These are phyloP conservation scores for Heterohyrax brucei DNA, from an alignment of 2,797 vertebrate species.

Conservation along the genomic window DNA sequence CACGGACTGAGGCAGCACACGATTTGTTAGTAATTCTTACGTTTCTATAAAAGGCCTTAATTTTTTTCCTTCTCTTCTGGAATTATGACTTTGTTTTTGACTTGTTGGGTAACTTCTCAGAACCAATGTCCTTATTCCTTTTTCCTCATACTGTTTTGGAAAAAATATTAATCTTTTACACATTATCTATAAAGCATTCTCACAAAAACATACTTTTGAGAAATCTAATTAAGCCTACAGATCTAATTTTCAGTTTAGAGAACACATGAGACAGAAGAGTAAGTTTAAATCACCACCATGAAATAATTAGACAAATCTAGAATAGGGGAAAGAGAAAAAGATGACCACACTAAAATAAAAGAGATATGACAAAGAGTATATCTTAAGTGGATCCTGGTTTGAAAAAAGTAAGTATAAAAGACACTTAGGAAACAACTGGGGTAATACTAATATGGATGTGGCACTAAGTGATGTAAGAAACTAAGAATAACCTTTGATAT, in stretches of 20 bases:
- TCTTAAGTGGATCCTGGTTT: neutral
- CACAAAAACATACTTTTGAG: constrained; percentile 7
- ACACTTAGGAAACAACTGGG: constrained; percentile 19
- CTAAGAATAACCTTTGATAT: constrained; percentile 50
- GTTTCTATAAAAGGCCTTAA: constrained; percentile 27
- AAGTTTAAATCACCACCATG: neutral
- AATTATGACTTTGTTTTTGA: constrained; percentile 50
- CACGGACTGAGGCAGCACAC: constrained; percentile 3
- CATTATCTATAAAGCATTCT: constrained; percentile 29
- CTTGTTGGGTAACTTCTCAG: neutral
- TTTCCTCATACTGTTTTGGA: neutral
- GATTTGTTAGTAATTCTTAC: constrained; percentile 19
- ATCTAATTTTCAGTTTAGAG: constrained; percentile 56
- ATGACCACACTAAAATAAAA: constrained; percentile 19
- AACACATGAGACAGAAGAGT: constrained; percentile 10
- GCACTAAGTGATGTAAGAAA: neutral
- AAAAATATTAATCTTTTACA: constrained; percentile 8
- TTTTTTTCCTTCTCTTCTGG: constrained; percentile 32
- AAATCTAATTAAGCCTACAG: constrained; percentile 53
- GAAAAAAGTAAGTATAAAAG: constrained; percentile 59
- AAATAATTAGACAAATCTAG: neutral
- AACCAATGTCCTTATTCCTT: constrained; percentile 25
- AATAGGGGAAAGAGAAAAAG: neutral
- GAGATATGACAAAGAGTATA: neutral
- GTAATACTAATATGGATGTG: neutral